Percentiles rank a stretch among this genome's conserved stretches.
Evolutionary conservation across 2,888 invertebrate species (phyloP).

Genomic region (Biston stratarius): DNA sequence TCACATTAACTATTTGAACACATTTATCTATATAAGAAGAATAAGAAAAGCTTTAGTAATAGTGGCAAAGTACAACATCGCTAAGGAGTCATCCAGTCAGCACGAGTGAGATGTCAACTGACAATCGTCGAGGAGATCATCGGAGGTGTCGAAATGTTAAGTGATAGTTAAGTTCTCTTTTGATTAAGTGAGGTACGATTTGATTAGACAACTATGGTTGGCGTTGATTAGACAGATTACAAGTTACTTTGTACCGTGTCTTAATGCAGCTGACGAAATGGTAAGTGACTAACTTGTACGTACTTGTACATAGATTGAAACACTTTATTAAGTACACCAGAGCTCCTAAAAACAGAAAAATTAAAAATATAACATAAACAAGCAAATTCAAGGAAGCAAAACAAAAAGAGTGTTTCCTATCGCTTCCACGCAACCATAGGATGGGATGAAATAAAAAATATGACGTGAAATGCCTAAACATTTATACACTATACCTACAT

Average conservation of each 20-base stretch:
- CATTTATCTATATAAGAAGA: neutral
- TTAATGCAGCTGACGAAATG: slow-evolving; percentile 1
- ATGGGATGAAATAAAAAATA: too few species aligned
- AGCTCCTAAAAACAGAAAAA: too few species aligned
- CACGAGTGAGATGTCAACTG: slow-evolving; percentile 42
- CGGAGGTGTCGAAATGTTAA: slow-evolving; percentile 48
- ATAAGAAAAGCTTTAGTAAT: neutral
- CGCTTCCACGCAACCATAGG: too few species aligned
- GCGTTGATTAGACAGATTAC: slow-evolving; percentile 34
- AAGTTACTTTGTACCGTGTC: neutral
- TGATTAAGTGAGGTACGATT: slow-evolving; percentile 45
- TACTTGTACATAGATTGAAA: too few species aligned
- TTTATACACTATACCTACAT: too few species aligned
- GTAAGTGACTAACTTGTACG: neutral
- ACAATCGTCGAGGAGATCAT: slow-evolving; percentile 43
- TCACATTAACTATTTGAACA: slow-evolving; percentile 4
- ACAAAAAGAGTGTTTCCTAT: too few species aligned
- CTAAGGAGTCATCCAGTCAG: slow-evolving; percentile 14
- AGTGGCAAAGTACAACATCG: slow-evolving; percentile 18
- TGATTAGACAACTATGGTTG: slow-evolving; percentile 45
- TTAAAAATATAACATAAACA: too few species aligned
- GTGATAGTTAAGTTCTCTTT: slow-evolving; percentile 40
- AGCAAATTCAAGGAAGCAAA: too few species aligned
- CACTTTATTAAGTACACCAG: too few species aligned
- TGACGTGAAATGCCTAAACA: too few species aligned